Percentiles rank a stretch among this genome's conserved stretches.
These are phyloP conservation scores for Trachymyrmex septentrionalis DNA, from an alignment of 1,140 invertebrate genomes.

Conservation along the genomic window DNA sequence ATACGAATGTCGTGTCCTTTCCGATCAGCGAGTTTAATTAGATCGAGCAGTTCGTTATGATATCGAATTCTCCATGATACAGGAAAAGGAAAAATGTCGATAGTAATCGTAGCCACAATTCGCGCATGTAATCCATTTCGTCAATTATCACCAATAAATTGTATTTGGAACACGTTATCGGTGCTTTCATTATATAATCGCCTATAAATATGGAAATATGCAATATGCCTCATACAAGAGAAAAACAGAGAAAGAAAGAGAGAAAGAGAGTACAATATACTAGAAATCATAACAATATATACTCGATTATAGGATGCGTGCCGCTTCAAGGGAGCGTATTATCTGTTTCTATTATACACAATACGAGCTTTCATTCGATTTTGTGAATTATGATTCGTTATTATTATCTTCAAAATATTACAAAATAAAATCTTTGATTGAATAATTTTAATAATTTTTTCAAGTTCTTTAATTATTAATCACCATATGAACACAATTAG, in stretches of 20 bases:
- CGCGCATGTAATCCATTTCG: slow-evolving; percentile 60
- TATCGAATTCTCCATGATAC: slow-evolving; percentile 55
- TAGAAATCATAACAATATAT: slow-evolving; percentile 32
- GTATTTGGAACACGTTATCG: slow-evolving; percentile 45
- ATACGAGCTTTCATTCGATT: not conserved
- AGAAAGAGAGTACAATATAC: not conserved
- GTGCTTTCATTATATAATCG: not conserved
- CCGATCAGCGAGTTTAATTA: slow-evolving; percentile 54
- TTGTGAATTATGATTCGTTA: not conserved
- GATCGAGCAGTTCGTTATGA: slow-evolving; percentile 49
- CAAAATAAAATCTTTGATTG: slow-evolving; percentile 3
- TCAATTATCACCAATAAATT: slow-evolving; percentile 70
- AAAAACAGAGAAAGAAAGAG: not conserved
- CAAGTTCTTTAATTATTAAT: not conserved
- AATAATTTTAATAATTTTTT: slow-evolving; percentile 14
- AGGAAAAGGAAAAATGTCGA: slow-evolving; percentile 23
- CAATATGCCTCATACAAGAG: slow-evolving; percentile 22
- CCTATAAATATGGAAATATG: slow-evolving; percentile 54
- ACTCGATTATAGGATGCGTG: not conserved
- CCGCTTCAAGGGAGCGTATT: not conserved
- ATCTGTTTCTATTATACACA: not conserved
- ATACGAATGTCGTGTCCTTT: not conserved
- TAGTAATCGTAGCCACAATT: slow-evolving; percentile 18
- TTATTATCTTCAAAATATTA: not conserved
- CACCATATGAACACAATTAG: not conserved